A percentile compares a stretch with the other conserved stretches of the same genome.
Conservation (phyloP, 2,888 invertebrate genomes). For the Agrotis ipsilon region DNA sequence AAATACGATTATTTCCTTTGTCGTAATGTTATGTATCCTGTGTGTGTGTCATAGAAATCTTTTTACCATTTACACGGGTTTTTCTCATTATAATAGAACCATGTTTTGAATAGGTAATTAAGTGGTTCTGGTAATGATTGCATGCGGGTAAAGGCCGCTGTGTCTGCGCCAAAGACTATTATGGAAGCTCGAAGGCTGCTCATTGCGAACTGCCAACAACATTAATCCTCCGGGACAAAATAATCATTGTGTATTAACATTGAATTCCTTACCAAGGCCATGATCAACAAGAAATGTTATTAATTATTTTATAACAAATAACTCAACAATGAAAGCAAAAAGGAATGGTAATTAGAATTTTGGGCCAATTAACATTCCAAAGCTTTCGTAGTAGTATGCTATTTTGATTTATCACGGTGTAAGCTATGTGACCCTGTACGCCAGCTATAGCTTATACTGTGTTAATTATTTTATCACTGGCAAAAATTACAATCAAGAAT, state of each 20-base stretch:
- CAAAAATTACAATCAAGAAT: constrained; percentile 54
- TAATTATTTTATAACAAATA: constrained; percentile 18
- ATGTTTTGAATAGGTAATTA: constrained; percentile 67
- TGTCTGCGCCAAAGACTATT: constrained; percentile 67
- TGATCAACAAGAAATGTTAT: constrained; percentile 35
- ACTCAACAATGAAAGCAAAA: constrained; percentile 7
- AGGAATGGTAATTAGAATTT: constrained; percentile 51
- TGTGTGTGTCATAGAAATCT: constrained; percentile 55
- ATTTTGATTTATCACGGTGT: constrained; percentile 37
- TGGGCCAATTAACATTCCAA: constrained; percentile 55
- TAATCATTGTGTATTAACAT: constrained; percentile 53
- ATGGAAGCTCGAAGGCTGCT: constrained; percentile 75
- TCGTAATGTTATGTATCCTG: constrained; percentile 62
- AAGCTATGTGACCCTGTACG: constrained; percentile 52
- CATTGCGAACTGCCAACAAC: constrained; percentile 62
- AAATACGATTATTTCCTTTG: constrained; percentile 63
- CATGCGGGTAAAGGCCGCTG: constrained; percentile 71
- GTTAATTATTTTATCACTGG: constrained; percentile 44
- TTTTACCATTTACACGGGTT: constrained; percentile 58
- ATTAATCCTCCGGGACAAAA: constrained; percentile 72
- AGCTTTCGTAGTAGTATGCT: constrained; percentile 34
- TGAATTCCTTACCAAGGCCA: constrained; percentile 36
- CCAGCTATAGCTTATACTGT: constrained; percentile 40
- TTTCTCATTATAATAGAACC: constrained; percentile 62
- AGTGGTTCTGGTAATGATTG: constrained; percentile 68